Base-by-base conservation (phyloP, 2,113 vertebrate genomes). In the Crotalus viridis region DNA sequence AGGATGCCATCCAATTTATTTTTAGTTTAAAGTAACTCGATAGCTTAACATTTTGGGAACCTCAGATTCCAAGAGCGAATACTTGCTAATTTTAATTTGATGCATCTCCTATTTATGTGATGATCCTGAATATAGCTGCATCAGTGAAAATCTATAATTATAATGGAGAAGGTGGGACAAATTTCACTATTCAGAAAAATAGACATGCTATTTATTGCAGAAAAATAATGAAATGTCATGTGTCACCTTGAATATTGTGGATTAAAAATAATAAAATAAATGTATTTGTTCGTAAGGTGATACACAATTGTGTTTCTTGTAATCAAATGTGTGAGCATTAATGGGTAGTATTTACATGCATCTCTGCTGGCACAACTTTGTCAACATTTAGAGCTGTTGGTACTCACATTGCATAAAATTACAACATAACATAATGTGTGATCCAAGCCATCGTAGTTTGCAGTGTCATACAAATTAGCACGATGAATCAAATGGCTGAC, bases 361-460 rank as follows among this genome's bases (percentile, higher is more conserved):
- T 91, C 13, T 85, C n/a, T 17, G 6, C 10, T 56, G 5, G 51
- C 6, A 10, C 12, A 22, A 17, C 5, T 52, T 26, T 8, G 19
- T 17, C 17, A 9, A 39, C 26, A 22, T 57, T 69, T 24, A 22
- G 1, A 52, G 43, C 15, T 1, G 0, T 0, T 3, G 6, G 7
- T 1, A 5, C 48, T 9, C 74, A 21, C 0, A 3, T 43, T 43
- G 33, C 74, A 43, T 43, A 39, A 19, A 81, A 81, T 81, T 81
- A 81, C 69, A 81, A 39, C 69, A 74, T 33, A 81, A 33, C 15
- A 39, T 39, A 2, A 8, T 81, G 33, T 9, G 7, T 81, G 33
- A 81, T 21, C 69, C 33, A 81, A 21, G 7, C 6, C 69, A 81
- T 81, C 39, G 39, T 81, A 19, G 17, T 81, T 39, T 81, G 69